Conservation (phyloP, 2,888 invertebrate species). For the Timema cristinae region DNA sequence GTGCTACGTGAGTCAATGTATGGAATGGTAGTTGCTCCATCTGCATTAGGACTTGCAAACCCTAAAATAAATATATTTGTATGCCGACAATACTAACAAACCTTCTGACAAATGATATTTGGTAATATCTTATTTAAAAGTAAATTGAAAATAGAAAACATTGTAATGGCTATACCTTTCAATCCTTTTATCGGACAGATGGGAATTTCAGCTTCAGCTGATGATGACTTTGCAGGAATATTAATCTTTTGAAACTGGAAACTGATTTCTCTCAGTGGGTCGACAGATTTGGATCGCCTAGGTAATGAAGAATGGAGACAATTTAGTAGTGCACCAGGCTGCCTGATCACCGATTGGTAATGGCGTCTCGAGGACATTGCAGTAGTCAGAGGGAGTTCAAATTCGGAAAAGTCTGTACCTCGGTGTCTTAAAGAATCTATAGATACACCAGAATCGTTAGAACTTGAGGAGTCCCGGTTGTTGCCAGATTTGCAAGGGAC, state of each 20-base stretch:
- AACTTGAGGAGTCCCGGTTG: conserved; percentile 77
- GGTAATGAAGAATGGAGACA: conserved; percentile 66
- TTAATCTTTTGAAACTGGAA: conserved; percentile 64
- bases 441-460: conserved; percentile 77
- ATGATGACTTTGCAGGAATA: conserved; percentile 63
- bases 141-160: too few species aligned
- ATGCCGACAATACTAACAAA: too few species aligned
- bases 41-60: conserved; percentile 48
- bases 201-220: conserved; percentile 74
- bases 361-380: conserved; percentile 54
- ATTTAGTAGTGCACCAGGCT: conserved; percentile 13
- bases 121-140: too few species aligned
- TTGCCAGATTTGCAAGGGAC: conserved; percentile 73
- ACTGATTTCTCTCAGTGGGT: conserved; percentile 65
- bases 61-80: conserved; percentile 31
- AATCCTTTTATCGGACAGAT: conserved; percentile 59
- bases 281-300: conserved; percentile 72
- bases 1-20: conserved; percentile 70
- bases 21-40: conserved; percentile 49
- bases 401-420: conserved; percentile 59
- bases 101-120: too few species aligned
- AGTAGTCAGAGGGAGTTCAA: conserved; percentile 62
- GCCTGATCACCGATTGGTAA: conserved; percentile 44
- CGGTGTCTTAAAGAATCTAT: conserved; percentile 63
- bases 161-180: conserved; percentile 45